Evolutionary conservation across 2,888 invertebrate genomes (phyloP), one percentile per base, ranked within the genome.

Genomic region (Perdita meconis): DNA sequence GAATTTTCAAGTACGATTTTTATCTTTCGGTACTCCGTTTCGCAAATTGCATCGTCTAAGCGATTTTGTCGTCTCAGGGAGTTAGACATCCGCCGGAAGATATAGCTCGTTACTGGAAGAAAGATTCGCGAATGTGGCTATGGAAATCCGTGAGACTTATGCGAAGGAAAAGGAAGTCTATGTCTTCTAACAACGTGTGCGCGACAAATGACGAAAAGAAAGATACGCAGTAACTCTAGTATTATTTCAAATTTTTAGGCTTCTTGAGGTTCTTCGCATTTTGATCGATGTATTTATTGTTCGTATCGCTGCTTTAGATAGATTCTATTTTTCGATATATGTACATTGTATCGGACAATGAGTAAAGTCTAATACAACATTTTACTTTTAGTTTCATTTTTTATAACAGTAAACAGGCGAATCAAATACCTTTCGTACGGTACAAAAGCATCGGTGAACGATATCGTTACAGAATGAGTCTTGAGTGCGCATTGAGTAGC

Each of bases 91-190:
- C 84, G 0, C 92, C 94, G 0, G 93, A 92, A 60, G 94, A 95
- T 87, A 95, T 95, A 71, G 95, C 95, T 0, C 93, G 93, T 86
- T 93, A 94, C 75, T 95, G 95, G 95, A 95, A 95, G 88, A 95
- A 95, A 89, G 95, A 95, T 86, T 95, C 95, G 80, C 93, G 95
- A 86, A 95, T 94, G 93, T 96, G 95, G 93, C 91, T 96, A 65
- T 96, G 94, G 94, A 94, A 94, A 78, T 90, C 91, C 2, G 86
- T 89, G 26, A 87, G 89, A 57, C 72, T 87, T 5, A 88, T 55
- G 78, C 61, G 73, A 30, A 68, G 22, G 56, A 40, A n/a, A 16
- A 65, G 60, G 1, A 60, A 69, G 42, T 22, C 36, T 24, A 44
- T 64, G 16, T 34, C 53, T 0, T 16, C 44, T 16, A 64, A 55